Evolutionary conservation across 2,888 invertebrate genomes (phyloP).

Genomic region (Drosophila peninsularis): DNA sequence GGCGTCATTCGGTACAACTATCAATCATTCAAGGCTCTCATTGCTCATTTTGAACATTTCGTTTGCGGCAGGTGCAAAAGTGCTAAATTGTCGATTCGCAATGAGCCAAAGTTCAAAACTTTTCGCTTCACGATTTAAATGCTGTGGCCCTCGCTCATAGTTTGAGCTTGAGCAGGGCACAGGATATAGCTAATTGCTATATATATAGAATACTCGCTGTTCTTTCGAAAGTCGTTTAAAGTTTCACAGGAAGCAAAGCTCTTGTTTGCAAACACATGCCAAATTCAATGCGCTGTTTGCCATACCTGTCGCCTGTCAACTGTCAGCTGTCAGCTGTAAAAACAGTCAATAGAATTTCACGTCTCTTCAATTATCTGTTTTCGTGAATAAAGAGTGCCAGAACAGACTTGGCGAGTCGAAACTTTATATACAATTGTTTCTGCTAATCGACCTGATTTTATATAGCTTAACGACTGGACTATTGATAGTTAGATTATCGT

Average conservation of each 20-base stretch:
- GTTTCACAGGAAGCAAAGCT: neutral
- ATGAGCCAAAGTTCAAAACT: slow-evolving; percentile 43
- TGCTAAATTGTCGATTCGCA: slow-evolving; percentile 55
- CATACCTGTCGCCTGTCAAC: slow-evolving; percentile 6
- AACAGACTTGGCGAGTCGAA: neutral
- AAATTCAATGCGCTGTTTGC: no score
- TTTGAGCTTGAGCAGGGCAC: neutral
- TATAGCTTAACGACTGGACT: no score
- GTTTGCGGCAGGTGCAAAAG: slow-evolving; percentile 63
- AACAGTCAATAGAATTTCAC: neutral
- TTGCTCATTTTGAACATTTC: slow-evolving; percentile 21
- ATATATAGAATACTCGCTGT: neutral
- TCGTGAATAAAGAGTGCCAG: neutral
- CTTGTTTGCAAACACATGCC: slow-evolving; percentile 2
- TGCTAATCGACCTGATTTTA: no score
- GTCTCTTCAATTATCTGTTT: neutral
- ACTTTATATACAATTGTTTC: neutral
- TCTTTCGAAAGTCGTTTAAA: neutral
- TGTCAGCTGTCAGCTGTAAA: slow-evolving; percentile 5
- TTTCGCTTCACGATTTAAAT: slow-evolving; percentile 1
- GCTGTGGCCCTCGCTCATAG: neutral
- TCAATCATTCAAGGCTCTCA: slow-evolving; percentile 61
- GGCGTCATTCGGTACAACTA: slow-evolving; percentile 37
- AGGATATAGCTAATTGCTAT: slow-evolving; percentile 11
- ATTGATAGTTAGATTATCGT: no score